These are phyloP conservation scores for Hesperophylax magnus DNA, from an alignment of 1,140 invertebrate species.

Conservation along the genomic window DNA sequence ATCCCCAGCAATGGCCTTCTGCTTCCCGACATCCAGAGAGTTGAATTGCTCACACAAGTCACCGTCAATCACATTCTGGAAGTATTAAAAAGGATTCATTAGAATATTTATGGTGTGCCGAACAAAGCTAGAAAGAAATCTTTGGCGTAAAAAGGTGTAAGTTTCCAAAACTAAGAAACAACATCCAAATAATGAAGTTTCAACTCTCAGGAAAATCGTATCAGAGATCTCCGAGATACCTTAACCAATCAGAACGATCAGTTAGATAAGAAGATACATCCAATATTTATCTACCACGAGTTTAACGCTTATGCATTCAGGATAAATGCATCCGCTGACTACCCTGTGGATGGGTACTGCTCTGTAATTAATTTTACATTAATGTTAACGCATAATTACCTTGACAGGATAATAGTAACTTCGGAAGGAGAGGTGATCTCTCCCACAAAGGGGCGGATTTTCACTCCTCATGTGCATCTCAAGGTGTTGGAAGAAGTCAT, in stretches of 20 bases:
- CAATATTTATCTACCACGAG: conserved; percentile 54
- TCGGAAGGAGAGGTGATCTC: conserved; percentile 97
- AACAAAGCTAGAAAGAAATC: not conserved
- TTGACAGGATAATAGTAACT: conserved; percentile 99
- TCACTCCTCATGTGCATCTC: conserved; percentile 99
- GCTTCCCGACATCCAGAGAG: conserved; percentile 93
- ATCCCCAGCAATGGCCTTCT: conserved; percentile 95
- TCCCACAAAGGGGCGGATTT: conserved; percentile 94
- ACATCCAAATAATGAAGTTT: conserved; percentile 35
- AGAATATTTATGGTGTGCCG: not conserved
- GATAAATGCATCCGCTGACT: conserved; percentile 54
- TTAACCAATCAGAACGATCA: conserved; percentile 49
- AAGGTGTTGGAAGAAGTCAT: conserved; percentile 99
- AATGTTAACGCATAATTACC: conserved; percentile 66
- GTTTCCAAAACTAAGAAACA: conserved; percentile 52
- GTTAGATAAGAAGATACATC: conserved; percentile 37
- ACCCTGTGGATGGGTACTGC: conserved; percentile 40
- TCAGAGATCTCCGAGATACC: conserved; percentile 38
- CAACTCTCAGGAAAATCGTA: conserved; percentile 55
- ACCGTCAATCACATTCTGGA: conserved; percentile 96
- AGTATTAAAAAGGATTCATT: conserved; percentile 54
- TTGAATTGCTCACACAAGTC: conserved; percentile 99
- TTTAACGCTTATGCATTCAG: conserved; percentile 52
- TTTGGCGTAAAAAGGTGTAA: conserved; percentile 45
- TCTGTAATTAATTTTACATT: not conserved